Evolutionary conservation across 2,113 vertebrate genomes (phyloP).

Genomic region (Cyphomyrus plagiostoma): DNA sequence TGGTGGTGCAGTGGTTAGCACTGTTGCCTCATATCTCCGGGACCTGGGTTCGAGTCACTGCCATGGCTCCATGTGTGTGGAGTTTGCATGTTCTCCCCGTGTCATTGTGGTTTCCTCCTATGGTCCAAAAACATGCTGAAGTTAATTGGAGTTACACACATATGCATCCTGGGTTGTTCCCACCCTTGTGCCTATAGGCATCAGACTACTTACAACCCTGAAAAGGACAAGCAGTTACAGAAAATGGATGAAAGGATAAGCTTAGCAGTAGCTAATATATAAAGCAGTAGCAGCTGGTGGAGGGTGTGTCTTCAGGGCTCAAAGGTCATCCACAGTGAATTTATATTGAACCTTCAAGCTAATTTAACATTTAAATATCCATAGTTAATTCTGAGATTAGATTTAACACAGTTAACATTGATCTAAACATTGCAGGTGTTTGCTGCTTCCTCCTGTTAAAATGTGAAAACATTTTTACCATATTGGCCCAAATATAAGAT

Average conservation of each 20-base stretch:
- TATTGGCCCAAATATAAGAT: too few species aligned
- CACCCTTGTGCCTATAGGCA: neutral
- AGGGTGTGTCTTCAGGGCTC: neutral
- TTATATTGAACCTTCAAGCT: neutral
- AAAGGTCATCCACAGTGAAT: neutral
- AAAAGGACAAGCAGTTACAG: neutral
- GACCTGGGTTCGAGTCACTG: neutral
- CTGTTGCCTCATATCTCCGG: neutral
- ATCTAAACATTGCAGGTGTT: neutral
- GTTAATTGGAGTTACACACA: neutral
- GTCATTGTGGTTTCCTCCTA: neutral
- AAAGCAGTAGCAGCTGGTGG: neutral
- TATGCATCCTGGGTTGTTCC: neutral
- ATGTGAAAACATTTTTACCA: neutral
- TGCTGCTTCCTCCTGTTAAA: neutral
- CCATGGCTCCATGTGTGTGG: neutral
- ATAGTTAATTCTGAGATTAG: neutral
- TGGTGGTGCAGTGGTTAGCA: neutral
- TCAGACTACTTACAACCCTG: neutral
- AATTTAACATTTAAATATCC: neutral
- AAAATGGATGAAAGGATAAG: neutral
- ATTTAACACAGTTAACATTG: too few species aligned
- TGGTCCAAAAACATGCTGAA: neutral
- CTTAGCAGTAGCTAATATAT: neutral
- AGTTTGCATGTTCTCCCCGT: neutral